Evolutionary conservation across 2,113 vertebrate genomes (phyloP).

Genomic region (Prietella phreatophila): DNA sequence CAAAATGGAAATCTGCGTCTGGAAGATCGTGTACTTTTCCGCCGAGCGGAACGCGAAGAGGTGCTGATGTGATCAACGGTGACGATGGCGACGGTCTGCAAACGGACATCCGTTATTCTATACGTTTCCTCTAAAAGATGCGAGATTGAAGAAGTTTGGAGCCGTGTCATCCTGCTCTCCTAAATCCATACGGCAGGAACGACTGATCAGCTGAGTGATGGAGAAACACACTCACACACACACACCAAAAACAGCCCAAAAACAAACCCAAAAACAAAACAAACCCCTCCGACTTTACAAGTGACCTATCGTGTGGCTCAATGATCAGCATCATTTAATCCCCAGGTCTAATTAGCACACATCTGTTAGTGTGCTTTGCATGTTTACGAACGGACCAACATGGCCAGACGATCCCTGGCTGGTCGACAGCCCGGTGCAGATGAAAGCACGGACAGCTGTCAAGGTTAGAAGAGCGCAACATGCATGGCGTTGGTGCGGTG

Average conservation of each 20-base stretch:
- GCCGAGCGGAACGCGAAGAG: not conserved
- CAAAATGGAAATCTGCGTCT: not conserved
- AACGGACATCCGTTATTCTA: constrained; percentile 8
- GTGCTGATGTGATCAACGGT: not conserved
- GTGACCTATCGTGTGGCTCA: not conserved
- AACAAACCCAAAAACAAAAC: not conserved
- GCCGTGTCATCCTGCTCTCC: not conserved
- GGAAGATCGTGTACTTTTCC: not conserved
- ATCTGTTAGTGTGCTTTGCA: not conserved
- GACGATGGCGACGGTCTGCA: not conserved
- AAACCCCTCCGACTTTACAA: not conserved
- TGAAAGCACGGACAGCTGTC: constrained; percentile 26
- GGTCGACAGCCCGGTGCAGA: not conserved
- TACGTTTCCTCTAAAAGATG: not conserved
- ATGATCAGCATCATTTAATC: not conserved
- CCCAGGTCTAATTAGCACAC: not conserved
- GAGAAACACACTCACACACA: too few species aligned
- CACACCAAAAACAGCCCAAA: not conserved
- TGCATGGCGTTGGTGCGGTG: not conserved
- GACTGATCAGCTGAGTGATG: not conserved
- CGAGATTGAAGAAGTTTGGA: not conserved
- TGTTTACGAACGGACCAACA: not conserved
- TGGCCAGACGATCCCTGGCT: not conserved
- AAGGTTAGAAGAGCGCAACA: constrained; percentile 25
- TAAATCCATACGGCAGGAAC: not conserved